Conservation (phyloP, 2,113 vertebrate genomes). For the Dicaeum eximium region DNA sequence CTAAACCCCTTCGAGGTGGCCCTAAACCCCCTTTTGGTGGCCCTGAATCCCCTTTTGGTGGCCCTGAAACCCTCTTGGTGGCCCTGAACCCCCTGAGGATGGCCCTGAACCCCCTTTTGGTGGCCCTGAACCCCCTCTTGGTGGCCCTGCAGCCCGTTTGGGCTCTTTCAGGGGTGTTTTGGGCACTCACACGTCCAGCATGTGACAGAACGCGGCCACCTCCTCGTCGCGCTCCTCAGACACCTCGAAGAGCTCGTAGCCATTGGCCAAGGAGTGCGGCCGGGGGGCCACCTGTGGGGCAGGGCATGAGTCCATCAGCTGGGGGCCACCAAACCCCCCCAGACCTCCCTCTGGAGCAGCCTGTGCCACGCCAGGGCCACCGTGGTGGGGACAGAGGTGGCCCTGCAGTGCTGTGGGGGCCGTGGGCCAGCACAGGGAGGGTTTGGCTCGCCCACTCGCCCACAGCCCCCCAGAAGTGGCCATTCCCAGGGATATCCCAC, state of each 20-base stretch:
- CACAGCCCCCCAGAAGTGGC: background rate
- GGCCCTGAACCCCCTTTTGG: background rate
- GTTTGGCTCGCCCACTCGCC: background rate
- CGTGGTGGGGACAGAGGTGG: accelerated
- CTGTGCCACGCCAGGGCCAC: background rate
- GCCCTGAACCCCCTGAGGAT: accelerated
- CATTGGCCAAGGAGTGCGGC: conserved; percentile 72
- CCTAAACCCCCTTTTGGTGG: too few relatives aligned
- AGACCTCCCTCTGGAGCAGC: accelerated
- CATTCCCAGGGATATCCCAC: background rate
- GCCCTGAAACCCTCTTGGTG: accelerated
- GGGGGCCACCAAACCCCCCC: accelerated
- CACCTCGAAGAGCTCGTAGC: conserved; percentile 92
- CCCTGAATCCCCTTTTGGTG: background rate
- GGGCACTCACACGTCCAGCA: conserved; percentile 90
- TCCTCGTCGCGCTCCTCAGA: conserved; percentile 95
- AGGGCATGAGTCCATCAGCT: accelerated
- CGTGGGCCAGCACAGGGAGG: accelerated
- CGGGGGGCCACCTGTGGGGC: conserved; percentile 63
- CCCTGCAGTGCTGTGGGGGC: background rate
- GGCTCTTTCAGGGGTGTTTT: accelerated
- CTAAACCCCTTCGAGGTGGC: background rate
- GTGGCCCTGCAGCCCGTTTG: background rate
- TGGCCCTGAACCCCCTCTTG: background rate
- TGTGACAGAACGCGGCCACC: conserved; percentile 95